Base-by-base conservation (phyloP, 2,113 vertebrate species). In the Malurus elegans region DNA sequence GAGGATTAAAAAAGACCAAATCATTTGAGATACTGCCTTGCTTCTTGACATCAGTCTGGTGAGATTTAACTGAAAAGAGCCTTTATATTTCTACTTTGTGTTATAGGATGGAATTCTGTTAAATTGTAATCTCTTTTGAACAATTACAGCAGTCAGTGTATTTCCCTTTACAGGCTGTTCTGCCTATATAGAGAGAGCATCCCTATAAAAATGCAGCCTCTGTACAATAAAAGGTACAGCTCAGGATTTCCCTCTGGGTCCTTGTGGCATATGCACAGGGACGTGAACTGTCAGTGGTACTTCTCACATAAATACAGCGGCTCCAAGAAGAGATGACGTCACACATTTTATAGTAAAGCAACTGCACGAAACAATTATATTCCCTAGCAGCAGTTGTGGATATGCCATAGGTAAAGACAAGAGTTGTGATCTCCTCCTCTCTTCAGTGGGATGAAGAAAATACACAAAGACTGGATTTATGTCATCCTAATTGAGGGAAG, bases 1-100 rank as follows among this genome's bases (percentile, higher is more conserved):
- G 95, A 92, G 93, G 86, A 95, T 94, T 97, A 54, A 67, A 91
- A 85, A 96, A 90, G 51, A 56, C 62, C 78, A 88, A 81, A 92
- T 78, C 60, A 93, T 90, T 83, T 64, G 64, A 92, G 72, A 88
- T 92, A 92, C 6, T 92, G 72, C 70, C 89, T 57, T 78, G 51
- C 87, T 94, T 91, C 86, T 95, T 88, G 89, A 87, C 92, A 88
- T 80, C 91, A 92, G n/a, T 94, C 79, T 91, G 56, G 40, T 53
- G 47, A 74, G 93, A 90, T 67, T 93, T 93, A 92, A 95, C 56
- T 90, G 83, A 93, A 95, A 90, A 90, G 78, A 94, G 69, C n/a
- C 57, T 95, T 92, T 95, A 92, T 92, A 93, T 96, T 76, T 84
- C 61, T 57, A 90, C 79, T 88, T 94, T 72, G 38, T 73, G 1